Conservation (phyloP, 2,797 vertebrate genomes). For the Cynopterus sphinx region DNA sequence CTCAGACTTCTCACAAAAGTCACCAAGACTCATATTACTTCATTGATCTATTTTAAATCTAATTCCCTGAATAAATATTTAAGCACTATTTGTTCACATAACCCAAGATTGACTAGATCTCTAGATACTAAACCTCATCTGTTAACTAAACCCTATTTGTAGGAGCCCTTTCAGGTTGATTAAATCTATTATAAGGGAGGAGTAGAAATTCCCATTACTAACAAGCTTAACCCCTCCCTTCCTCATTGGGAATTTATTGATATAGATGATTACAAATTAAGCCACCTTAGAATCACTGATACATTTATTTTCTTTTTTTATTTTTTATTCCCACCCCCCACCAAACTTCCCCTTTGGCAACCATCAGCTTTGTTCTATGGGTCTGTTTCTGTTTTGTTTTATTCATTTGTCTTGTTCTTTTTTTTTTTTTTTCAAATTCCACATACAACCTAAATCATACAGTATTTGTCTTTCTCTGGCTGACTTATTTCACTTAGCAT, state of each 20-base stretch:
- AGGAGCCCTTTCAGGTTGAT: background rate
- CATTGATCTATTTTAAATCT: conserved; percentile 7
- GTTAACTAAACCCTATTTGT: conserved; percentile 23
- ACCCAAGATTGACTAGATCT: background rate
- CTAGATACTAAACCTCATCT: background rate
- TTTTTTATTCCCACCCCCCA: background rate
- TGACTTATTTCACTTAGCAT: background rate
- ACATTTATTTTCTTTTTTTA: background rate
- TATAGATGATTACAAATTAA: background rate
- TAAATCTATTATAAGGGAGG: background rate
- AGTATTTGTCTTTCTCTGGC: background rate
- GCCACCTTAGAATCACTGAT: background rate
- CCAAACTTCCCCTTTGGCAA: background rate
- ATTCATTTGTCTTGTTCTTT: background rate
- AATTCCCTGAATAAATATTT: conserved; percentile 46
- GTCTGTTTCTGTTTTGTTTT: background rate
- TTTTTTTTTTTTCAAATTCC: background rate
- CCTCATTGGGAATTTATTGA: background rate
- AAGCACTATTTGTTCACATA: conserved; percentile 19
- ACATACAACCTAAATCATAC: background rate
- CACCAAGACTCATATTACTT: background rate
- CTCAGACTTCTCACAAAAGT: background rate
- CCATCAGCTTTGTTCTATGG: background rate
- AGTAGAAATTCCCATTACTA: conserved; percentile 4
- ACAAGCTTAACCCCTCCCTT: background rate